A percentile compares a stretch with the other conserved stretches of the same genome.
phyloP scores from a whole-genome alignment of 2,797 vertebrate species.

The Pseudochromis fuscus region DNA sequence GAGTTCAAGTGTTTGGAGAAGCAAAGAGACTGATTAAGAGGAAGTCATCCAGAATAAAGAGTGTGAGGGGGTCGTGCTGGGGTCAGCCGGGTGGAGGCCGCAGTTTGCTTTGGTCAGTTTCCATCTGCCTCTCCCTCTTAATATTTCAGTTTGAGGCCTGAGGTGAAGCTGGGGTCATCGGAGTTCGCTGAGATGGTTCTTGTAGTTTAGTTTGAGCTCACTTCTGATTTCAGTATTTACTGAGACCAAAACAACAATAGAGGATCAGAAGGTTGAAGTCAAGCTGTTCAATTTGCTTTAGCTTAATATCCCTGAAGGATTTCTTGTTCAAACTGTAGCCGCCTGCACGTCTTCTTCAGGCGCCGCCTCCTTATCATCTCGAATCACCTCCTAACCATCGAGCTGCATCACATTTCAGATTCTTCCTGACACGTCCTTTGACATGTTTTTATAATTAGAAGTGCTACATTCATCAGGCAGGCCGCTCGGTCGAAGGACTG shows the following conservation, averaged over 20 bases:
- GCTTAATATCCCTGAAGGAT: constrained; percentile 11
- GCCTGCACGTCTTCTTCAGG: neutral
- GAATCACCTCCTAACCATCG: constrained; percentile 15
- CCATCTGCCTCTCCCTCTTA: constrained; percentile 29
- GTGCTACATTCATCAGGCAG: constrained; percentile 19
- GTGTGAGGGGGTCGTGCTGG: constrained; percentile 22
- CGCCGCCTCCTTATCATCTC: constrained; percentile 7
- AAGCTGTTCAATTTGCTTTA: constrained; percentile 13
- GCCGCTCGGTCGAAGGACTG: constrained; percentile 18
- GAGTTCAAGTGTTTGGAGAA: constrained; percentile 37
- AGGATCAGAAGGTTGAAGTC: constrained; percentile 13
- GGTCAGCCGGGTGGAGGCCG: constrained; percentile 39
- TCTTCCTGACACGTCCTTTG: constrained; percentile 44
- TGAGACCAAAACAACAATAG: neutral
- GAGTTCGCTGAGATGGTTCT: neutral
- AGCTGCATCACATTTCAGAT: constrained; percentile 38
- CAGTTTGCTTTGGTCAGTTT: constrained; percentile 47
- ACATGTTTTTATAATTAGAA: constrained; percentile 57
- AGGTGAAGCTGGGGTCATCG: constrained; percentile 10
- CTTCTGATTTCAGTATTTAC: neutral
- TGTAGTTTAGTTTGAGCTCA: constrained; percentile 8
- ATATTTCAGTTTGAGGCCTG: neutral
- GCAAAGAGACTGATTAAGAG: constrained; percentile 25
- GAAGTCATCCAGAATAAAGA: constrained; percentile 48
- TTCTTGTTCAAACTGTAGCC: constrained; percentile 13